Percentiles rank a stretch among this genome's conserved stretches.
phyloP scores from a whole-genome alignment of 2,888 invertebrate genomes.

The Cyclophora punctaria region DNA sequence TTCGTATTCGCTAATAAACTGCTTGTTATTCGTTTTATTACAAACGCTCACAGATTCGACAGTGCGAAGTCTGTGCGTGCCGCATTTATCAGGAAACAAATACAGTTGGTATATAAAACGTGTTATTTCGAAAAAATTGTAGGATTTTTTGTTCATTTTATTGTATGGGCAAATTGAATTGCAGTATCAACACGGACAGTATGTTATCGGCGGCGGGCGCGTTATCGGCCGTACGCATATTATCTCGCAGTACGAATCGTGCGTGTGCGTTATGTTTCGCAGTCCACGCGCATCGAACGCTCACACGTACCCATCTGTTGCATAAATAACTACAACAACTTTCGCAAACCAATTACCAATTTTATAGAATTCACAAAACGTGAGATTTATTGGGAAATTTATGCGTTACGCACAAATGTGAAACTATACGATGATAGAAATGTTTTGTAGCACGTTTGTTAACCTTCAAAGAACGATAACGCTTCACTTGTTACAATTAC shows the following conservation, averaged over 20 bases:
- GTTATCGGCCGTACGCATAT: constrained; percentile 57
- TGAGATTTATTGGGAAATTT: constrained; percentile 57
- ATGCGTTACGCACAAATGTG: constrained; percentile 59
- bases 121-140: background rate
- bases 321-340: constrained; percentile 45
- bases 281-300: constrained; percentile 43
- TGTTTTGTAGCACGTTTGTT: constrained; percentile 36
- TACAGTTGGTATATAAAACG: background rate
- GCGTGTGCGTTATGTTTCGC: constrained; percentile 61
- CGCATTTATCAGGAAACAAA: too few species aligned
- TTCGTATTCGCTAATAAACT: constrained; percentile 3
- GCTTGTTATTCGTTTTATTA: background rate
- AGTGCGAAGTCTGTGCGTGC: too few species aligned
- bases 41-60: too few species aligned
- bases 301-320: constrained; percentile 50
- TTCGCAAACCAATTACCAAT: constrained; percentile 62
- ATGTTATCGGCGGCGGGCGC: constrained; percentile 45
- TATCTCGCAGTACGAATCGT: constrained; percentile 59
- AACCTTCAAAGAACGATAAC: constrained; percentile 19
- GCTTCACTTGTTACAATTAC: background rate
- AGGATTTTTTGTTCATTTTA: constrained; percentile 3
- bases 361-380: constrained; percentile 54
- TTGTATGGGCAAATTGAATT: constrained; percentile 41
- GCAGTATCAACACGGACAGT: constrained; percentile 37
- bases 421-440: constrained; percentile 37